phyloP scores from a whole-genome alignment of 2,113 vertebrate species.

The Cepphus grylle region DNA sequence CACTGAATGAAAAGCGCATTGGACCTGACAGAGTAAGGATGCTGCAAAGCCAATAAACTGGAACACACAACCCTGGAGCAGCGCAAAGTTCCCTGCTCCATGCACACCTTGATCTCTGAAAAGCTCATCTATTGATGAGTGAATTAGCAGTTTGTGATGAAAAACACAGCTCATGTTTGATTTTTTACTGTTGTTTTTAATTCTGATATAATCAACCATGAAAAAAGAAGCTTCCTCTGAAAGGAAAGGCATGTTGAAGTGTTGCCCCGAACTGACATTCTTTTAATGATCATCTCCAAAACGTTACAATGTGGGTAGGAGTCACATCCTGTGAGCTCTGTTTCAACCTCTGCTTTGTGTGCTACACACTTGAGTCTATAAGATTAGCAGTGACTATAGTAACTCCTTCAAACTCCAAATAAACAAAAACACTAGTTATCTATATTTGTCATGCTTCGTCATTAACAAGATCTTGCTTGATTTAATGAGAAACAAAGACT shows the following conservation, averaged over 20 bases:
- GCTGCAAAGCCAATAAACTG: neutral
- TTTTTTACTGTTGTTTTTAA: neutral
- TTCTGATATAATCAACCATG: neutral
- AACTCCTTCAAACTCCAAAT: neutral
- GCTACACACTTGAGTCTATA: neutral
- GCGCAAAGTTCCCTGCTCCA: neutral
- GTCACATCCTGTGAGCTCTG: neutral
- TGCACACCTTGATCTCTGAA: neutral
- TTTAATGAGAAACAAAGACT: neutral
- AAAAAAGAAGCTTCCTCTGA: neutral
- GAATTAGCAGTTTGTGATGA: neutral
- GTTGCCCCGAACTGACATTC: neutral
- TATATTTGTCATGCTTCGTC: neutral
- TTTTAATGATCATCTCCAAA: neutral
- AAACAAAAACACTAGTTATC: neutral
- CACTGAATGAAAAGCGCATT: accelerated
- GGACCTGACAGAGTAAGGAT: neutral
- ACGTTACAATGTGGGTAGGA: accelerated
- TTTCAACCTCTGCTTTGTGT: neutral
- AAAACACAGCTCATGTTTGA: neutral
- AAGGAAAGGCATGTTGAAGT: neutral
- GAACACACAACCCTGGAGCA: accelerated
- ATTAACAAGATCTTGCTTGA: neutral
- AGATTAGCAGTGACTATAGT: neutral
- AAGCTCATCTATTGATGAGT: neutral